phyloP scores from a whole-genome alignment of 2,797 vertebrate genomes.

The Enteromius argenteus region DNA sequence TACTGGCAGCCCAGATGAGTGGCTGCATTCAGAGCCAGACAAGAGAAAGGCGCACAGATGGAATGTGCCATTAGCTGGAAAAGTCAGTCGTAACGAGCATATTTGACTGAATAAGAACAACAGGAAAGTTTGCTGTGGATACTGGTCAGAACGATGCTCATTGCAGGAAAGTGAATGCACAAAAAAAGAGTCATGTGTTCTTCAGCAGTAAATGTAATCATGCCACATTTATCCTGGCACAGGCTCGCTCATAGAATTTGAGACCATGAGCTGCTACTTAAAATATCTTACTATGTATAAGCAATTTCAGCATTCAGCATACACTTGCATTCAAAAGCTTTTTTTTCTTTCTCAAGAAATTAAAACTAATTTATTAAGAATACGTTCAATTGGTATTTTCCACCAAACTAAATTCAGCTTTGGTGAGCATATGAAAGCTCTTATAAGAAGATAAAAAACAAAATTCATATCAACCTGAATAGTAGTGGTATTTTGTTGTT shows the following conservation, averaged over 20 bases:
- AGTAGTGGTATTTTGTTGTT: background rate
- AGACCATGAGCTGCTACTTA: background rate
- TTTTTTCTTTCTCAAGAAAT: background rate
- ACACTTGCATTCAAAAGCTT: background rate
- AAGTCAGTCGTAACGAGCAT: conserved; percentile 13
- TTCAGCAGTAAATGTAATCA: conserved; percentile 6
- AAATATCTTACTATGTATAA: background rate
- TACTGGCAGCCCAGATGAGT: conserved; percentile 25
- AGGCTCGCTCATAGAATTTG: background rate
- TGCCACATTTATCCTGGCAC: conserved; percentile 6
- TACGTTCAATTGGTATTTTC: background rate
- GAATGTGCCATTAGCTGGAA: conserved; percentile 22
- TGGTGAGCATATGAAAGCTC: background rate
- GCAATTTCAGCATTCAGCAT: background rate
- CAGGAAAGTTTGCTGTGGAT: conserved; percentile 29
- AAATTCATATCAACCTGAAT: background rate
- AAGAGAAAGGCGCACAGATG: conserved; percentile 6
- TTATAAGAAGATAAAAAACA: background rate
- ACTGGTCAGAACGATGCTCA: background rate
- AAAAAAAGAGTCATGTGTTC: background rate
- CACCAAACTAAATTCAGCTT: background rate
- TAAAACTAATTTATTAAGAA: background rate
- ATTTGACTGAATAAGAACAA: background rate
- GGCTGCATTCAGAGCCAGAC: conserved; percentile 33
- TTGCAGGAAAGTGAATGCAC: background rate